Conservation (phyloP, 2,113 vertebrate species). For the Crotalus viridis region DNA sequence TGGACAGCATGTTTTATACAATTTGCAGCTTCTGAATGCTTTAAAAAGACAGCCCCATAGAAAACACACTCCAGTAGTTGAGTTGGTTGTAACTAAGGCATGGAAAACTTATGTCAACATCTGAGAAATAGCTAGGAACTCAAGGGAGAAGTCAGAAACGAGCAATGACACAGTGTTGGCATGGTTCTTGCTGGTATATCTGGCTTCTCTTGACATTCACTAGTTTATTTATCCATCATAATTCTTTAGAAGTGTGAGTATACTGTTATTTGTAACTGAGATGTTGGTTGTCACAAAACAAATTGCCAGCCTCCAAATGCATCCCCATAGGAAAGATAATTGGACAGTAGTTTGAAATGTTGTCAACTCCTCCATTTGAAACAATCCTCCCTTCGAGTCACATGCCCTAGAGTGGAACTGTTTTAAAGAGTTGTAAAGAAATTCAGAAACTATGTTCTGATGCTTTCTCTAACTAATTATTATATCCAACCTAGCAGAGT, state of each 20-base stretch:
- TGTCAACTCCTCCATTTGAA: not conserved
- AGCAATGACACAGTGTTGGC: not conserved
- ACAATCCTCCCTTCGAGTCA: not conserved
- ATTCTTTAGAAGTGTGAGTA: not conserved
- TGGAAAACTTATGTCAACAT: not conserved
- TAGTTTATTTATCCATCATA: not conserved
- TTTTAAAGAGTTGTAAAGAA: not conserved
- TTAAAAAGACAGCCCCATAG: not conserved
- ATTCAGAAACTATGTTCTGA: not conserved
- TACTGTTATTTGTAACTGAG: not conserved
- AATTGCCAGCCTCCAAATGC: not conserved
- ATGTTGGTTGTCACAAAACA: not conserved
- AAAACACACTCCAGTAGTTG: not conserved
- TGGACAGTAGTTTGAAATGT: not conserved
- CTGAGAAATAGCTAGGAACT: not conserved
- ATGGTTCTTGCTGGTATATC: not conserved
- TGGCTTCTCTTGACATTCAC: not conserved
- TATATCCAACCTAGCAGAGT: not conserved
- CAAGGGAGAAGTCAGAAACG: not conserved
- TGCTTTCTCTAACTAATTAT: not conserved
- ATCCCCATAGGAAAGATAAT: not conserved
- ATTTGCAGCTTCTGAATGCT: not conserved
- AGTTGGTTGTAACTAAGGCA: not conserved
- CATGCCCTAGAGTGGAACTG: not conserved
- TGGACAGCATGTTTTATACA: not conserved